phyloP scores from a whole-genome alignment of 1,140 invertebrate species.

The Megalopta genalis region DNA sequence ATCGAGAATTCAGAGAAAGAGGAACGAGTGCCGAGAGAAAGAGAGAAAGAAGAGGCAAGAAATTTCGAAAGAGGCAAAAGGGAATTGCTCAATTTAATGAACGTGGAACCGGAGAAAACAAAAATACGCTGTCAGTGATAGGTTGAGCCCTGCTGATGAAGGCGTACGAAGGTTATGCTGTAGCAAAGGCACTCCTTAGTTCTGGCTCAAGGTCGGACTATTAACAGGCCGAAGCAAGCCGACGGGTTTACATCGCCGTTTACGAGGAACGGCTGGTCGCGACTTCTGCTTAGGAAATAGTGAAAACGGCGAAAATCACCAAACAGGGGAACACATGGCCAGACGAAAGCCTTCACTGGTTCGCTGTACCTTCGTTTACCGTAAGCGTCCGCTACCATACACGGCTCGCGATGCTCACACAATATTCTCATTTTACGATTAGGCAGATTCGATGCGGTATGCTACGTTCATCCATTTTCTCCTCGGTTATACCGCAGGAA shows the following conservation, averaged over 20 bases:
- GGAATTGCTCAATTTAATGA: constrained; percentile 25
- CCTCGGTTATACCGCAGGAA: no score
- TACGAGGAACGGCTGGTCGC: constrained; percentile 13
- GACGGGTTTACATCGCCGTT: constrained; percentile 56
- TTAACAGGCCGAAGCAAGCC: constrained; percentile 49
- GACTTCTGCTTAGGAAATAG: constrained; percentile 43
- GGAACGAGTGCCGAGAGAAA: neutral
- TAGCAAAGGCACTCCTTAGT: constrained; percentile 53
- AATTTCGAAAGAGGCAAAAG: neutral
- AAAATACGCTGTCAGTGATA: constrained; percentile 26
- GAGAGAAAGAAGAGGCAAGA: neutral
- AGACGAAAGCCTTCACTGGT: no score
- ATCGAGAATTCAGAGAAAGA: neutral
- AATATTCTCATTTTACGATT: no score
- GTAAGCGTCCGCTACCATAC: no score
- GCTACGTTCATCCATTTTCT: no score
- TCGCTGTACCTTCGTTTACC: no score
- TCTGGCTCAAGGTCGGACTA: constrained; percentile 59
- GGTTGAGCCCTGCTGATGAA: constrained; percentile 46
- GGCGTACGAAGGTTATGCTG: constrained; percentile 50
- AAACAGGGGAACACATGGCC: neutral
- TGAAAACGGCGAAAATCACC: constrained; percentile 45
- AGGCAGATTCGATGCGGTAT: no score
- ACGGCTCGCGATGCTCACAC: no score
- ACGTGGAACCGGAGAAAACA: constrained; percentile 9